phyloP scores from a whole-genome alignment of 2,797 vertebrate genomes.

The Periophthalmus magnuspinnatus region DNA sequence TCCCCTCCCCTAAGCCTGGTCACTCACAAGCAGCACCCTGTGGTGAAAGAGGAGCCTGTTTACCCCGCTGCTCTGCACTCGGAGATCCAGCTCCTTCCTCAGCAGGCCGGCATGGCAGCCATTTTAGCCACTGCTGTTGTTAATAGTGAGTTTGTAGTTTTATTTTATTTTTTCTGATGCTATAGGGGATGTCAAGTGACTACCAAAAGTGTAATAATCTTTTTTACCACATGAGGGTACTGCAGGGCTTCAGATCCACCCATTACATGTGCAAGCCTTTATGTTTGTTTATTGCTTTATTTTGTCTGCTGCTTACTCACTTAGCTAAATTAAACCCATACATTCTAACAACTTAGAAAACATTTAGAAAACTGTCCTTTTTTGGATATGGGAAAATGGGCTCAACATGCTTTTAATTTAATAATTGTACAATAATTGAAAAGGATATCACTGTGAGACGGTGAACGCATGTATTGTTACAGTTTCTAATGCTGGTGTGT shows the following conservation, averaged over 20 bases:
- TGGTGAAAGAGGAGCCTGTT: constrained; percentile 74
- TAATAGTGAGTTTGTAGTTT: constrained; percentile 86
- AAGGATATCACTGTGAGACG: no score
- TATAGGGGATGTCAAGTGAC: background rate
- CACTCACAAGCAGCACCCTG: constrained; percentile 57
- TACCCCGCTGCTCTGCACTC: constrained; percentile 74
- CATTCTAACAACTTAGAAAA: background rate
- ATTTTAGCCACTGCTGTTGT: constrained; percentile 92
- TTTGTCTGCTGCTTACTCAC: background rate
- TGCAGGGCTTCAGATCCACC: constrained; percentile 30
- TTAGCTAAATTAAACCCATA: background rate
- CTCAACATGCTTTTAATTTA: no score
- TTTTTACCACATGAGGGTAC: constrained; percentile 58
- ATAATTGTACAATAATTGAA: no score
- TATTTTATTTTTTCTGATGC: background rate
- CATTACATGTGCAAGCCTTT: background rate
- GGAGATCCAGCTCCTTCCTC: constrained; percentile 94
- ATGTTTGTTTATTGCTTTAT: no score
- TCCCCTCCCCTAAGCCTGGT: constrained; percentile 56
- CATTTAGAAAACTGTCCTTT: no score
- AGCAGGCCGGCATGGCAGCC: constrained; percentile 97
- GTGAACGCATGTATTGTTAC: background rate
- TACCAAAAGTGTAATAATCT: constrained; percentile 1
- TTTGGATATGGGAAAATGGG: no score
- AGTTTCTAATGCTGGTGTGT: background rate